Conservation (phyloP, 2,888 invertebrate genomes). For the Chrysina gloriosa region DNA sequence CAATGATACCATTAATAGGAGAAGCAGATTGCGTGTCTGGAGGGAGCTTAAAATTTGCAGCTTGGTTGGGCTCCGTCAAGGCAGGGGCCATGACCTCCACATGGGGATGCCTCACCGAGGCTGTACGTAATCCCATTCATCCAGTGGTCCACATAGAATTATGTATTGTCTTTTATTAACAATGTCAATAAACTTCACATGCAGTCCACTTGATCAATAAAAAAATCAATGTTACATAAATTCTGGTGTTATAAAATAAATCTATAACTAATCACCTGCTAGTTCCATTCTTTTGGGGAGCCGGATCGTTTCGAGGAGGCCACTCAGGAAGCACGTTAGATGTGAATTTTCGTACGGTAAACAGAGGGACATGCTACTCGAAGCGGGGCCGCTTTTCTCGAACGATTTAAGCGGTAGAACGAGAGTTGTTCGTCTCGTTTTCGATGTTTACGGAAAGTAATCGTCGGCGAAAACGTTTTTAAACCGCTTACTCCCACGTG, state of each 20-base stretch:
- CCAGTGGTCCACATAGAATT: conserved; percentile 60
- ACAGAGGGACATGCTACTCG: conserved; percentile 35
- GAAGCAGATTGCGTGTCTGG: conserved; percentile 58
- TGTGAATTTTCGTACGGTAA: conserved; percentile 18
- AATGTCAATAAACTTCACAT: conserved; percentile 46
- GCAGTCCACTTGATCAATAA: conserved; percentile 47
- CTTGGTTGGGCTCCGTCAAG: conserved; percentile 79
- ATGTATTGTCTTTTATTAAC: conserved; percentile 43
- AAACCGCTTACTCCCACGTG: conserved; percentile 51
- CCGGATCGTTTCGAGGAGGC: conserved; percentile 4
- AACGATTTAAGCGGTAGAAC: not conserved
- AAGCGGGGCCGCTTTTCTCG: not conserved
- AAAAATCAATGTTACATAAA: conserved; percentile 42
- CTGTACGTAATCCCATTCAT: conserved; percentile 68
- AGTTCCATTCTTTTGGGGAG: conserved; percentile 56
- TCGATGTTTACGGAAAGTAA: conserved; percentile 7
- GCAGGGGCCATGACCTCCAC: conserved; percentile 94
- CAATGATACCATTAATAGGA: conserved; percentile 54
- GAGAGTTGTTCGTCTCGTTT: not conserved
- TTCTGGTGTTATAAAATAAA: conserved; percentile 36
- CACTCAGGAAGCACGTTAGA: conserved; percentile 18
- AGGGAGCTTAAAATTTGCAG: conserved; percentile 65
- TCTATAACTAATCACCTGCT: conserved; percentile 57
- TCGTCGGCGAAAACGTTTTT: conserved; percentile 38
- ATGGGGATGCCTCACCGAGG: conserved; percentile 70